Conservation (phyloP, 2,888 invertebrate species). For the Zaprionus bogoriensis region DNA sequence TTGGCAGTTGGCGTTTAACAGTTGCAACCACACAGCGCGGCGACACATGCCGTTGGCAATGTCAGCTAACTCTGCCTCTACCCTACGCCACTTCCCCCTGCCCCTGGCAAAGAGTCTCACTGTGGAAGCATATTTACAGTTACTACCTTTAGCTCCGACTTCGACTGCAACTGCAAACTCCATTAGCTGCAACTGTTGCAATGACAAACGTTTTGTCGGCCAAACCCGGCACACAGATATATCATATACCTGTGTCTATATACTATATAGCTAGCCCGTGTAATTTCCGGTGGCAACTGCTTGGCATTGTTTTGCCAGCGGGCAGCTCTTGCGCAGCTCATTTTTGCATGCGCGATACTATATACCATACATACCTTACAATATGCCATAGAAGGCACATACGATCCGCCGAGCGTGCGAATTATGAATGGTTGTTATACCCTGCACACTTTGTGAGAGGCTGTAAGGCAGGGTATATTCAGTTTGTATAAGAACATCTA, state of each 20-base stretch:
- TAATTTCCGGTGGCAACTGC: slow-evolving; percentile 40
- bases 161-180: slow-evolving; percentile 34
- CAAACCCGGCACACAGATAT: slow-evolving; percentile 4
- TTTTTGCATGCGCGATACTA: slow-evolving; percentile 32
- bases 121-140: no score
- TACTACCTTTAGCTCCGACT: neutral
- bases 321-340: slow-evolving; percentile 40
- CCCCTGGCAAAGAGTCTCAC: neutral
- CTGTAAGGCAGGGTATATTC: no score
- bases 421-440: slow-evolving; percentile 43
- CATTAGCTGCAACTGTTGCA: slow-evolving; percentile 62
- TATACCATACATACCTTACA: neutral
- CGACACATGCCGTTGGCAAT: slow-evolving; percentile 51
- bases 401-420: slow-evolving; percentile 33
- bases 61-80: neutral
- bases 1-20: slow-evolving; percentile 28
- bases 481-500: no score
- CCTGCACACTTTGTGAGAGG: no score
- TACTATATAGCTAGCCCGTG: neutral
- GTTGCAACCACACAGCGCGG: slow-evolving; percentile 22
- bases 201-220: slow-evolving; percentile 58
- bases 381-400: neutral
- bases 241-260: neutral
- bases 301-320: slow-evolving; percentile 62
- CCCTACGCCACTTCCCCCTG: neutral